Conservation (phyloP, 2,113 vertebrate genomes). For the Caretta caretta region DNA sequence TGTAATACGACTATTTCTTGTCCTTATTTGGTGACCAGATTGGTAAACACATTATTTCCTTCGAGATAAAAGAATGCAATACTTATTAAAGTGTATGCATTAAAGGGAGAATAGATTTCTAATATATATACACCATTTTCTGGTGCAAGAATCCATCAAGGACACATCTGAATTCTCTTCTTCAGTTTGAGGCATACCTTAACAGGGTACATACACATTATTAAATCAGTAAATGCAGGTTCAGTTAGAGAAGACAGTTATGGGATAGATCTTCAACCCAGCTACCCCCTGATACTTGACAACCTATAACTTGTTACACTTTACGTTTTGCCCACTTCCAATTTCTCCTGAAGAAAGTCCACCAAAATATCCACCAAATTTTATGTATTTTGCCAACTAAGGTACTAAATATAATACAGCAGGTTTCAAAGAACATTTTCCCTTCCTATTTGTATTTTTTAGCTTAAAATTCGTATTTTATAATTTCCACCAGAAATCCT, state of each 20-base stretch:
- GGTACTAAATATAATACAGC: background rate
- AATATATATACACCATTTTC: background rate
- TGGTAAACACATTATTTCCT: background rate
- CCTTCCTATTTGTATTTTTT: background rate
- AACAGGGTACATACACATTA: background rate
- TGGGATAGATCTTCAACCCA: background rate
- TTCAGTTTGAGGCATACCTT: background rate
- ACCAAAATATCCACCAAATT: background rate
- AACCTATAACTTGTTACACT: background rate
- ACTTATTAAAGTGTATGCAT: background rate
- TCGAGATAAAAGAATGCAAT: background rate
- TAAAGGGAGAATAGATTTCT: background rate
- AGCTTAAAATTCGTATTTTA: background rate
- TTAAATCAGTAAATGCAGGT: background rate
- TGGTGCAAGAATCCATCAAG: background rate
- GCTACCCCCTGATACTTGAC: too few species aligned
- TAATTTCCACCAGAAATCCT: conserved; percentile 12
- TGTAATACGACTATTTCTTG: conserved; percentile 1
- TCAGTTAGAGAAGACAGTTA: background rate
- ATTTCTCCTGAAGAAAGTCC: background rate
- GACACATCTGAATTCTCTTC: background rate
- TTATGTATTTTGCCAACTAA: background rate
- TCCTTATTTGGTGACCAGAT: background rate
- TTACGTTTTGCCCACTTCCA: background rate
- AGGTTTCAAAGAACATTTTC: background rate